Percentiles rank a stretch among this genome's conserved stretches.
phyloP scores from a whole-genome alignment of 2,113 vertebrate species.

The Myodes glareolus region DNA sequence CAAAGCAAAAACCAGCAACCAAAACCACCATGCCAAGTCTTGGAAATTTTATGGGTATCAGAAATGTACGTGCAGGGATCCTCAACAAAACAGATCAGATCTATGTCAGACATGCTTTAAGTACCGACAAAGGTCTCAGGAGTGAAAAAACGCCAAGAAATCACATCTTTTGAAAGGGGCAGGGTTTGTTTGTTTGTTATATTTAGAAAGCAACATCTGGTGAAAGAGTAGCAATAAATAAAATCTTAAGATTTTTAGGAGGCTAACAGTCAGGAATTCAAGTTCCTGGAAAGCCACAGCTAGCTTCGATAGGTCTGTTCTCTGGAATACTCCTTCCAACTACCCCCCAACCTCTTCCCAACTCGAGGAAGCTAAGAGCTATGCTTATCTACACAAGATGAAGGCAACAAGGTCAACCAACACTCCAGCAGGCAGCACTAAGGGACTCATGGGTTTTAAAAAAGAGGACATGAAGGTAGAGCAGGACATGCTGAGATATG shows the following conservation, averaged over 20 bases:
- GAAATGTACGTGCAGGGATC: background rate
- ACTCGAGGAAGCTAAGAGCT: background rate
- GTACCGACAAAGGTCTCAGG: background rate
- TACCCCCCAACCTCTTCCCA: background rate
- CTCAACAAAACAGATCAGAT: constrained; percentile 20
- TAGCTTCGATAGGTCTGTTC: background rate
- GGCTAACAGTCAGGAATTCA: background rate
- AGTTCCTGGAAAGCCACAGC: background rate
- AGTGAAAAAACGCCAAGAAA: background rate
- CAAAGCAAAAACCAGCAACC: background rate
- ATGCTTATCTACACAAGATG: background rate
- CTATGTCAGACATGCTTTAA: background rate
- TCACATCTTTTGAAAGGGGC: background rate
- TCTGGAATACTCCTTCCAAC: background rate
- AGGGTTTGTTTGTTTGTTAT: background rate
- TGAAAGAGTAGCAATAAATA: background rate
- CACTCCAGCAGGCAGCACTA: background rate
- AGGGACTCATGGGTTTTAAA: background rate
- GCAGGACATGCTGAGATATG: background rate
- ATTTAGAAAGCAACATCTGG: background rate
- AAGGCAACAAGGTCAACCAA: background rate
- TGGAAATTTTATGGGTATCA: constrained; percentile 7
- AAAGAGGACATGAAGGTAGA: background rate
- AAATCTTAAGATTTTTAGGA: background rate
- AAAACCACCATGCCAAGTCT: background rate